Percentiles rank a stretch among this genome's conserved stretches.
phyloP scores from a whole-genome alignment of 2,113 vertebrate species.

The Sturnus vulgaris region DNA sequence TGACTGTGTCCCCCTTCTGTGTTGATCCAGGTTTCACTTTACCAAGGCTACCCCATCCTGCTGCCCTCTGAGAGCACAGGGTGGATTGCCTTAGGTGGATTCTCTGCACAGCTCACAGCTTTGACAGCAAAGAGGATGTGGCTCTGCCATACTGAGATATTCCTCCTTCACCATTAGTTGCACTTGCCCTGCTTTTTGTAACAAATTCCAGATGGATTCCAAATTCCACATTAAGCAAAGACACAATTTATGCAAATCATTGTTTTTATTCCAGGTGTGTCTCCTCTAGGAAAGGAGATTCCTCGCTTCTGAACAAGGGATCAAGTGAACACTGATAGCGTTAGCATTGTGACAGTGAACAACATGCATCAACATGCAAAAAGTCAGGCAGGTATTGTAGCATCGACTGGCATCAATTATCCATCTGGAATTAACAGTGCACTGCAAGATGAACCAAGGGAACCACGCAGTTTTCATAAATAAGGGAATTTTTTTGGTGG shows the following conservation, averaged over 20 bases:
- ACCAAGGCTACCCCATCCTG: neutral
- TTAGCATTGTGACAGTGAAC: neutral
- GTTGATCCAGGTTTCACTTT: neutral
- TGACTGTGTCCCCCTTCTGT: fast-evolving
- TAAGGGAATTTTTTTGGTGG: neutral
- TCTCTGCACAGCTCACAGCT: neutral
- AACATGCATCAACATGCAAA: neutral
- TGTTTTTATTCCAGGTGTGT: neutral
- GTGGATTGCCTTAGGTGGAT: neutral
- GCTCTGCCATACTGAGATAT: neutral
- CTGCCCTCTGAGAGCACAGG: neutral
- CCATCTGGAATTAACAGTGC: neutral
- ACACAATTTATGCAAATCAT: neutral
- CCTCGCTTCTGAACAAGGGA: neutral
- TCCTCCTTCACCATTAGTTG: neutral
- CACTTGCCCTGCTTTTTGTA: neutral
- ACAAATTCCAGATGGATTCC: neutral
- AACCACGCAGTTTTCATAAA: neutral
- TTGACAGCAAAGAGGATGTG: fast-evolving
- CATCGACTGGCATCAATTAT: neutral
- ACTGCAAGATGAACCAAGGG: neutral
- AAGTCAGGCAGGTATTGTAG: neutral
- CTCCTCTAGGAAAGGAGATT: neutral
- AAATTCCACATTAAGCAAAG: neutral
- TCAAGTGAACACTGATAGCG: neutral